Evolutionary conservation across 2,888 invertebrate species (phyloP).

Genomic region (Charanyca ferruginea): DNA sequence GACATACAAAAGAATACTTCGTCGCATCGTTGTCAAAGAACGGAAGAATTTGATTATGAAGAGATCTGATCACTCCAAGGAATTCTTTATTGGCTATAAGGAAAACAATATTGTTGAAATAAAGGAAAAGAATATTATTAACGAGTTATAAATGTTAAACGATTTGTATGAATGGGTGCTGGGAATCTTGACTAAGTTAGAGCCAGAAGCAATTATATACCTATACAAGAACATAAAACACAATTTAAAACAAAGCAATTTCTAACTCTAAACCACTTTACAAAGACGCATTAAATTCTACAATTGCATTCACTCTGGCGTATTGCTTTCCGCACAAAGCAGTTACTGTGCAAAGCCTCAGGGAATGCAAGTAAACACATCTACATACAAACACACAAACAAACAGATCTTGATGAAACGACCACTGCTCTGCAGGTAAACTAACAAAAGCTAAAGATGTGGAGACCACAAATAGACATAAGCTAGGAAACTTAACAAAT

Average conservation of each 20-base stretch:
- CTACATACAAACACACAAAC: conserved; percentile 15
- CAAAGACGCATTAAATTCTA: conserved; percentile 7
- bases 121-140: conserved; percentile 10
- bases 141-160: conserved; percentile 8
- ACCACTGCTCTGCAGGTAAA: conserved; percentile 10
- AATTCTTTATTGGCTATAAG: conserved; percentile 10
- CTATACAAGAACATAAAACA: background rate
- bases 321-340: conserved; percentile 23
- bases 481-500: background rate
- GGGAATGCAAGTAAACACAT: conserved; percentile 27
- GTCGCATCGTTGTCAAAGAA: conserved; percentile 15
- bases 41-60: conserved; percentile 37
- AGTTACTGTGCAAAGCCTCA: conserved; percentile 19
- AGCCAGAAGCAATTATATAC: background rate
- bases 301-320: background rate
- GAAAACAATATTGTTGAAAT: conserved; percentile 9
- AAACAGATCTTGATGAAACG: conserved; percentile 30
- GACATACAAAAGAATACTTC: conserved; percentile 45
- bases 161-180: background rate
- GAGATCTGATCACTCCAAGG: conserved; percentile 17
- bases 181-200: too few species aligned
- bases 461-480: conserved; percentile 1
- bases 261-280: background rate
- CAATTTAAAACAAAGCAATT: conserved; percentile 13
- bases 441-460: background rate